Evolutionary conservation across 1,140 invertebrate species (phyloP).

Genomic region (Drosophila sucinea): DNA sequence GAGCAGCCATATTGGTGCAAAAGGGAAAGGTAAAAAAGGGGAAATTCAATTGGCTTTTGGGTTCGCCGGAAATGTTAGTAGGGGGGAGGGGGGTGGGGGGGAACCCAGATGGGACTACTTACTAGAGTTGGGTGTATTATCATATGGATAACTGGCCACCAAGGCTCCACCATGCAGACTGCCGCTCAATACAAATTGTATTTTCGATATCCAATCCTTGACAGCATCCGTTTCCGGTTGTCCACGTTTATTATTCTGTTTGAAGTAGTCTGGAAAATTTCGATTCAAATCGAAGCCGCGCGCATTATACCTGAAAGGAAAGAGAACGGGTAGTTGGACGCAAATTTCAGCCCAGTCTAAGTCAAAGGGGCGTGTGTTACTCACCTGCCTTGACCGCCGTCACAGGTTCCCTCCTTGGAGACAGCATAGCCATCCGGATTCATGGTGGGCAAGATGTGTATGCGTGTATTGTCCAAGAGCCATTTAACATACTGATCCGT

Average conservation of each 20-base stretch:
- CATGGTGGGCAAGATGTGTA: slow-evolving; percentile 96
- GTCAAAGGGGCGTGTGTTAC: slow-evolving; percentile 11
- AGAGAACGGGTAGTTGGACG: not conserved
- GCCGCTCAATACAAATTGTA: slow-evolving; percentile 95
- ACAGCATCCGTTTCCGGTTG: slow-evolving; percentile 97
- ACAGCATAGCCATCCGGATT: slow-evolving; percentile 96
- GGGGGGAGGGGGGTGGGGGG: not conserved
- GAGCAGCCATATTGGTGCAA: slow-evolving; percentile 82
- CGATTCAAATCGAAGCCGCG: slow-evolving; percentile 94
- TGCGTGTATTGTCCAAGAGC: slow-evolving; percentile 94
- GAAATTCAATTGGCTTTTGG: slow-evolving; percentile 34
- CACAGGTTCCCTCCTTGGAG: slow-evolving; percentile 93
- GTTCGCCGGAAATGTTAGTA: not conserved
- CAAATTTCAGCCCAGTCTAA: not conserved
- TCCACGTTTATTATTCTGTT: slow-evolving; percentile 91
- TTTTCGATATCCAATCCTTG: slow-evolving; percentile 96
- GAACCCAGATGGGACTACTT: slow-evolving; percentile 84
- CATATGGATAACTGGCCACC: slow-evolving; percentile 96
- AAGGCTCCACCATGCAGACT: slow-evolving; percentile 96
- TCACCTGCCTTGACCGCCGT: slow-evolving; percentile 92
- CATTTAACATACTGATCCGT: slow-evolving; percentile 92
- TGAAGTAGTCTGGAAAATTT: slow-evolving; percentile 97
- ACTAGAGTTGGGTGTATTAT: slow-evolving; percentile 95
- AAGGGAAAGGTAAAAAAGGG: slow-evolving; percentile 66
- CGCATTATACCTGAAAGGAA: slow-evolving; percentile 89